Conservation (phyloP, 1,140 invertebrate species). For the Melitaea cinxia region DNA sequence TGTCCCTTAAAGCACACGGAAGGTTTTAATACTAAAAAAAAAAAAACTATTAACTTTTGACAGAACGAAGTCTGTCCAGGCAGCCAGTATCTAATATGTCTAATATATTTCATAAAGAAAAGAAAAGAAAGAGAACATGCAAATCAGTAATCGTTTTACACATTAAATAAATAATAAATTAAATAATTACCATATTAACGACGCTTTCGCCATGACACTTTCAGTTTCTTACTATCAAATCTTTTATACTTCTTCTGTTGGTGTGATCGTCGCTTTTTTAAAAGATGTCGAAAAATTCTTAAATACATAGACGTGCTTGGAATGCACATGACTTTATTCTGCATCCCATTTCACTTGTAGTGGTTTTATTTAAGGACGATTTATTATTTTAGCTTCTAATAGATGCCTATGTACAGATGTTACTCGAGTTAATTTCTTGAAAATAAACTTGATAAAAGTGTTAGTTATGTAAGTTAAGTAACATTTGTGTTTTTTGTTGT, state of each 20-base stretch:
- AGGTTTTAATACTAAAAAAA: no score
- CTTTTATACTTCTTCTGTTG: conserved; percentile 62
- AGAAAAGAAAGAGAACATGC: no score
- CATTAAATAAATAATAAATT: conserved; percentile 19
- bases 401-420: no score
- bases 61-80: no score
- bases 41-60: no score
- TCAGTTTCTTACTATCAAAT: conserved; percentile 53
- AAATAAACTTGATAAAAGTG: no score
- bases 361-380: background rate
- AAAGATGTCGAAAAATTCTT: conserved; percentile 44
- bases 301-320: conserved; percentile 45
- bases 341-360: conserved; percentile 2
- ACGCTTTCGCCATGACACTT: conserved; percentile 59
- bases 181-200: conserved; percentile 58
- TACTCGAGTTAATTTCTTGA: no score
- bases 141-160: background rate
- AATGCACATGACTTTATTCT: conserved; percentile 57
- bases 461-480: no score
- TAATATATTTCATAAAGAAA: no score
- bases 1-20: no score
- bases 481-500: no score
- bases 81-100: no score
- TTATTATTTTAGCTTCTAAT: background rate
- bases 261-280: conserved; percentile 41